A percentile compares a stretch with the other conserved stretches of the same genome.
These are phyloP conservation scores for Mirza zaza DNA, from an alignment of 2,113 vertebrate genomes.

Conservation along the genomic window DNA sequence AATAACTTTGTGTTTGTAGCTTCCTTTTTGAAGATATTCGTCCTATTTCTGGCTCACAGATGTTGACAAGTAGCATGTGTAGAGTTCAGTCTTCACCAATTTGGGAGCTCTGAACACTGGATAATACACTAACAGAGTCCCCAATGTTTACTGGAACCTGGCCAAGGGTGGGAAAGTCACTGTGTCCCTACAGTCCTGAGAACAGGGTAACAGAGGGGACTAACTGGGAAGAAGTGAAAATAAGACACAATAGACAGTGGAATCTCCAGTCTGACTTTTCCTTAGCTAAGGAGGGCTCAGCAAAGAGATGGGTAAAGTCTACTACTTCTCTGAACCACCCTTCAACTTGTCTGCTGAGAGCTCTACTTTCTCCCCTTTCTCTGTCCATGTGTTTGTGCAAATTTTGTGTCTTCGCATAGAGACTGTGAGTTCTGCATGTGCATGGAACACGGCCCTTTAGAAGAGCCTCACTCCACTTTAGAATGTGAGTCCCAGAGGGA, in stretches of 20 bases:
- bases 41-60: slow-evolving; percentile 7
- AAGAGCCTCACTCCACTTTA: neutral
- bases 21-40: slow-evolving; percentile 15
- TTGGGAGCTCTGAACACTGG: neutral
- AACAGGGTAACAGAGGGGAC: neutral
- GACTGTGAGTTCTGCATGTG: neutral
- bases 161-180: neutral
- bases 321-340: neutral
- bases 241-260: neutral
- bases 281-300: neutral
- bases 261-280: neutral
- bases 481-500: neutral
- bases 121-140: neutral
- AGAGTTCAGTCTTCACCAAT: neutral
- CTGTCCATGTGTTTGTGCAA: neutral
- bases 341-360: neutral
- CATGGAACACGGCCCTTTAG: neutral
- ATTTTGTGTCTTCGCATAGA: neutral
- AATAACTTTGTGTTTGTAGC: neutral
- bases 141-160: neutral
- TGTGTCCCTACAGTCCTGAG: neutral
- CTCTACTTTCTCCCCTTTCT: neutral
- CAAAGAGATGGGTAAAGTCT: neutral
- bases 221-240: neutral
- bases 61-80: neutral